phyloP scores from a whole-genome alignment of 2,113 vertebrate species.

The Echinops telfairi region DNA sequence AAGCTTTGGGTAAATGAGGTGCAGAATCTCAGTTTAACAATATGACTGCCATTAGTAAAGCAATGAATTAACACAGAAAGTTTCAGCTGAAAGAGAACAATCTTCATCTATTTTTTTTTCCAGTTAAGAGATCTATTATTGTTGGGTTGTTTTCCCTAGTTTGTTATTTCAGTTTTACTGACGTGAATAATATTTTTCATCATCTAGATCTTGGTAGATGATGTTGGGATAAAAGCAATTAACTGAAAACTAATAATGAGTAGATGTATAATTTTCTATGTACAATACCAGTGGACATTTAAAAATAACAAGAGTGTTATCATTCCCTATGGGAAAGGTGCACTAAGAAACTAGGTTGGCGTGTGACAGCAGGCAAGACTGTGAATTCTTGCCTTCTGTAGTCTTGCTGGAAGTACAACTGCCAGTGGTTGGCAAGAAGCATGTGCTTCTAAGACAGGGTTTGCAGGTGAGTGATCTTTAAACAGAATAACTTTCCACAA shows the following conservation, averaged over 20 bases:
- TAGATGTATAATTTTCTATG: slow-evolving; percentile 7
- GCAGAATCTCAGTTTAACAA: background rate
- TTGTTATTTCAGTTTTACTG: background rate
- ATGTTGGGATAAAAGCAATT: background rate
- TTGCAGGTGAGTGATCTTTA: background rate
- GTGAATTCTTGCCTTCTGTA: background rate
- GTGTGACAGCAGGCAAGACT: background rate
- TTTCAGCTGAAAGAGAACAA: background rate
- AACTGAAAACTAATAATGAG: background rate
- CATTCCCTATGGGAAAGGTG: background rate
- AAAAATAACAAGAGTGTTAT: background rate
- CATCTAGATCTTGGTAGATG: background rate
- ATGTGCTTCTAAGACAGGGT: background rate
- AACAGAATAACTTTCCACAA: background rate
- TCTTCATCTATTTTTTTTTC: background rate
- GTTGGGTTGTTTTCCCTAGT: background rate
- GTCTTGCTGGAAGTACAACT: background rate
- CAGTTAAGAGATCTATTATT: background rate
- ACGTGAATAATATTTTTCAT: background rate
- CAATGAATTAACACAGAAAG: background rate
- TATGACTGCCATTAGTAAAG: slow-evolving; percentile 12
- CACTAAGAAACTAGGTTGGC: background rate
- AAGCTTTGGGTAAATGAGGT: slow-evolving; percentile 6
- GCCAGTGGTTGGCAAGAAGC: background rate
- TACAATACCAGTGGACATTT: background rate